Evolutionary conservation across 2,113 vertebrate species (phyloP).

Genomic region (Tamias sibiricus): DNA sequence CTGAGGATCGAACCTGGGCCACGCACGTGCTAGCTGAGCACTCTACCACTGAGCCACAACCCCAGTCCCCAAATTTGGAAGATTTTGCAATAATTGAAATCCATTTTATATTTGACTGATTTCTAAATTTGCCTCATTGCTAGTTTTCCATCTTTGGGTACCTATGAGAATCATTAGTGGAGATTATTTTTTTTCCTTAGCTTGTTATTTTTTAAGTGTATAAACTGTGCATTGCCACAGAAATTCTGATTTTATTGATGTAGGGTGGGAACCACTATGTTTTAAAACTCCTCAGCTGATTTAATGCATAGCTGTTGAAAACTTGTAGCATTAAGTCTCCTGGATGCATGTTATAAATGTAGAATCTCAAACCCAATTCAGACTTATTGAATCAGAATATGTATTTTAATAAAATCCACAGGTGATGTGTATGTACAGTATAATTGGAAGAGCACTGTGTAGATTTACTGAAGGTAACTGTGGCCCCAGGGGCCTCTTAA

Average conservation of each 20-base stretch:
- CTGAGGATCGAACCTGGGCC: too few species aligned
- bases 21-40: too few species aligned
- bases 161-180: neutral
- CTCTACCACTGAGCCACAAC: too few species aligned
- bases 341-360: neutral
- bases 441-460: neutral
- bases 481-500: neutral
- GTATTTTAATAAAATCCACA: neutral
- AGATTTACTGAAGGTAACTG: neutral
- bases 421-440: neutral
- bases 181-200: neutral
- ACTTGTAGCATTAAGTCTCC: neutral
- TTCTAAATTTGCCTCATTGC: conserved; percentile 8
- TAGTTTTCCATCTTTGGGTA: conserved; percentile 8
- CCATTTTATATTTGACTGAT: conserved; percentile 21
- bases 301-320: conserved; percentile 14
- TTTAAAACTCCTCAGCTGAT: neutral
- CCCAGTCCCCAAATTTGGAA: conserved; percentile 42
- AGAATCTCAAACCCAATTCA: neutral
- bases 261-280: neutral
- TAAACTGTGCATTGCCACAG: neutral
- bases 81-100: conserved; percentile 27
- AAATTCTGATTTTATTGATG: conserved; percentile 39
- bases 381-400: neutral
- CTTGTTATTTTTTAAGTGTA: neutral